phyloP scores from a whole-genome alignment of 2,797 vertebrate species.

The Darevskia mixta region DNA sequence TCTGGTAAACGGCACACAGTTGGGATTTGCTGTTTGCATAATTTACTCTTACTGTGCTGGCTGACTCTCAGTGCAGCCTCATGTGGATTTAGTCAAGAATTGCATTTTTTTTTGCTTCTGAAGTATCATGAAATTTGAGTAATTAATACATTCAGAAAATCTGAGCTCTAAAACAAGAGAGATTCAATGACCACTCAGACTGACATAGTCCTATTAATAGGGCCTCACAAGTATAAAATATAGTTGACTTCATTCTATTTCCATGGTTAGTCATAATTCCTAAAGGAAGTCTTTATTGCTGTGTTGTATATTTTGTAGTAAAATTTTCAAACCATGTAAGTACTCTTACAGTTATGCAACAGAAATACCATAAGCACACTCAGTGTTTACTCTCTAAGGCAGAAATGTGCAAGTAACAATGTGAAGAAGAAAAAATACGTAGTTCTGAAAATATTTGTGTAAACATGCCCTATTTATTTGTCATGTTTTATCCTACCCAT shows the following conservation, averaged over 20 bases:
- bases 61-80: slow-evolving; percentile 60
- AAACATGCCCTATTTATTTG: not conserved
- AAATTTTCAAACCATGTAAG: slow-evolving; percentile 18
- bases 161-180: slow-evolving; percentile 28
- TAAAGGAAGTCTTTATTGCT: slow-evolving; percentile 28
- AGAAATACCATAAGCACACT: not conserved
- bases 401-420: not conserved
- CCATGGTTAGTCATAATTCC: not conserved
- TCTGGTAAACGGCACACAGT: slow-evolving; percentile 74
- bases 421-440: not conserved
- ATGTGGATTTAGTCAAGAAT: slow-evolving; percentile 55
- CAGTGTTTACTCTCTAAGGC: not conserved
- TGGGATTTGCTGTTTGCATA: slow-evolving; percentile 72
- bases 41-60: slow-evolving; percentile 70
- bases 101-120: slow-evolving; percentile 1
- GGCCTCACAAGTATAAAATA: slow-evolving; percentile 13
- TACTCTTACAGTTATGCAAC: not conserved
- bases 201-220: not conserved
- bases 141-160: slow-evolving; percentile 58
- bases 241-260: not conserved
- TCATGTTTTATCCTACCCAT: too few relatives aligned
- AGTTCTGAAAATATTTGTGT: not conserved
- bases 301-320: slow-evolving; percentile 9
- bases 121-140: slow-evolving; percentile 26
- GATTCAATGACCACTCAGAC: slow-evolving; percentile 1